These are phyloP conservation scores for Andrena minutula DNA, from an alignment of 2,888 invertebrate species.

Conservation along the genomic window DNA sequence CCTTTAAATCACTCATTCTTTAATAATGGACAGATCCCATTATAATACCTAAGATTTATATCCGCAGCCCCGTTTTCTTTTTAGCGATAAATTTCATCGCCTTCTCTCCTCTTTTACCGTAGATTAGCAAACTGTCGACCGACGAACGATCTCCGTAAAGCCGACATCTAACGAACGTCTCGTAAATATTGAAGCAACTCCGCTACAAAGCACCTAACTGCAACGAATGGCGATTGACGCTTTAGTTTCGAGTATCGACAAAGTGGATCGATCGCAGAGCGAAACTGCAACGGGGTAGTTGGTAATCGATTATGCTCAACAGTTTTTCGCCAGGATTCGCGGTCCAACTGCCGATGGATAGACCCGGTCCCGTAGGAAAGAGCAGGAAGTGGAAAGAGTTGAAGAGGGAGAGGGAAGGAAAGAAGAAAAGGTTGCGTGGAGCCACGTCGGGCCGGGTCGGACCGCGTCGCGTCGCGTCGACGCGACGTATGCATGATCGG, in stretches of 20 bases:
- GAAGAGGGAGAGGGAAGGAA: slow-evolving; percentile 36
- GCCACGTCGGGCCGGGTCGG: slow-evolving; percentile 61
- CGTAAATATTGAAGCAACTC: slow-evolving; percentile 25
- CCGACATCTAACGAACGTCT: slow-evolving; percentile 25
- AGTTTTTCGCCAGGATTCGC: not conserved
- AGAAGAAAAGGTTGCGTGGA: slow-evolving; percentile 71
- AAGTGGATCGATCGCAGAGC: not conserved
- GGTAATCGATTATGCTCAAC: not conserved
- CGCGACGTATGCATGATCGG: slow-evolving; percentile 72
- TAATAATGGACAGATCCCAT: slow-evolving; percentile 85
- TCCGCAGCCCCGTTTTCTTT: slow-evolving; percentile 84
- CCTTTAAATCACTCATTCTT: slow-evolving; percentile 85
- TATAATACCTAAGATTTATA: slow-evolving; percentile 85
- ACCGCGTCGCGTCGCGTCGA: slow-evolving; percentile 66
- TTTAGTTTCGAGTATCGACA: not conserved
- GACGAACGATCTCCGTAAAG: slow-evolving; percentile 5
- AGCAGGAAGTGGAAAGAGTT: slow-evolving; percentile 30
- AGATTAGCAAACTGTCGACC: slow-evolving; percentile 68
- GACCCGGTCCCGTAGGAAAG: not conserved
- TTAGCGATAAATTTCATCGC: slow-evolving; percentile 84
- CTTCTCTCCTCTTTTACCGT: slow-evolving; percentile 66
- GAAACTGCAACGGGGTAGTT: not conserved
- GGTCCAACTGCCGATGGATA: not conserved
- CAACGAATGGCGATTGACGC: not conserved
- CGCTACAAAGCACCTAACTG: not conserved